Base-by-base conservation (phyloP, 2,888 invertebrate genomes). In the Arenicola marina region DNA sequence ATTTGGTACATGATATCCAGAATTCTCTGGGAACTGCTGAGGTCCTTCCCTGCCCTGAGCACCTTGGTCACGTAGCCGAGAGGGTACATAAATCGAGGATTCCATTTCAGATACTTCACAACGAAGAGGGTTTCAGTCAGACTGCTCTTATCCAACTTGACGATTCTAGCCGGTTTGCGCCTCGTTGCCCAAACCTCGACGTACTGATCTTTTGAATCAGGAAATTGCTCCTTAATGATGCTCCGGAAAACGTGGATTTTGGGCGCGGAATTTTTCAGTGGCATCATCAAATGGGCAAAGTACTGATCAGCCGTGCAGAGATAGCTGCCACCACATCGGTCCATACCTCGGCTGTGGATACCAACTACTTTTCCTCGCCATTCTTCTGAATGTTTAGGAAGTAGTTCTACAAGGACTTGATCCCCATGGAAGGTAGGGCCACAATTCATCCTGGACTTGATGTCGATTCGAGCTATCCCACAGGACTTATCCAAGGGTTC, bases 231-330 rank as follows among this genome's bases (percentile, higher is more conserved):
- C n/a, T n/a, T n/a, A n/a, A n/a, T n/a, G n/a, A n/a, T n/a, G n/a
- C n/a, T n/a, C n/a, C n/a, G 18, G 2, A 48, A 18, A n/a, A 24
- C 18, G 26, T 61, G 55, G 18, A 61, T 33, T 31, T 46, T 61
- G 3, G 61, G 61, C 28, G 31, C 28, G 4, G 31, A 56, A 21
- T 26, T 38, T 28, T 38, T 24, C 18, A 56, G 21, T 21, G 61
- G 61, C 28, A 45, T 56, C 44, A 61, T 44, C 1, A 55, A n/a
- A 32, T 31, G 21, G 18, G 33, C 45, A 2, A 21, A 11, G n/a
- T 55, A 46, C 33, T 45, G 33, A 46, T 61, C 61, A 1, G 56
- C 56, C 15, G 31, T 56, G 26, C 61, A 61, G 4, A 61, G 46
- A 56, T 56, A 61, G 1, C 18, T 21, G 3, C 33, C 3, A 21